Evolutionary conservation across 1,140 invertebrate species (phyloP), one percentile per base, ranked within the genome.

Genomic region (Fopius arisanus): DNA sequence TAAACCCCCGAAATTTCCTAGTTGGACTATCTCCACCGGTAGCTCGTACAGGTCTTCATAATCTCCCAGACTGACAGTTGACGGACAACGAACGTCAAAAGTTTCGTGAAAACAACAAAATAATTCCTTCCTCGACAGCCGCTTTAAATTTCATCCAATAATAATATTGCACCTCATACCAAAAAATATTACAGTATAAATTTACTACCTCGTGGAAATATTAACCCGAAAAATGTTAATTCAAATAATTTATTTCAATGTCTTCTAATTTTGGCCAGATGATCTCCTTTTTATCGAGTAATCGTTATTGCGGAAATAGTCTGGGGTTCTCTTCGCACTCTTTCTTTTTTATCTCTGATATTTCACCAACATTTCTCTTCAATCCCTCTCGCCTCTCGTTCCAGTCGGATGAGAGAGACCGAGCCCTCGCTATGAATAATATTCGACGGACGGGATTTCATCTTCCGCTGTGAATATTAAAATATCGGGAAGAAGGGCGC

Each of bases 401-500:
- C 16, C 7, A 14, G 6, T 5, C 3, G 54, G 54, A 59, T 59
- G 67, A 51, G 43, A 23, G 7, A n/a, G 31, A 63, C 16, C 48
- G 21, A 31, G 23, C 31, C 3, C 31, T 14, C 3, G 31, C 28
- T 29, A 67, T 67, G 65, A 67, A 67, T 67, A 59, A 59, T 59
- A 59, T 59, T 59, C 10, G 21, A 5, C 16, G 19, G 19, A 40
- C 31, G 66, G 76, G 69, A 77, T 77, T 79, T 76, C 77, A 76
- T 78, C 70, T 77, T 51, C 67, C 70, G 69, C 69, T 68, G 68
- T 72, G 78, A 78, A 79, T 81, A 82, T 82, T 81, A 81, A 82
- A 82, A 82, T 80, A 79, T 81, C 78, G 79, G 77, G 74, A 79
- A 72, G 63, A 73, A 72, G 68, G 76, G 73, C 9, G 80, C 80